These are phyloP conservation scores for Calliphora vicina DNA, from an alignment of 1,140 invertebrate genomes.

Conservation along the genomic window DNA sequence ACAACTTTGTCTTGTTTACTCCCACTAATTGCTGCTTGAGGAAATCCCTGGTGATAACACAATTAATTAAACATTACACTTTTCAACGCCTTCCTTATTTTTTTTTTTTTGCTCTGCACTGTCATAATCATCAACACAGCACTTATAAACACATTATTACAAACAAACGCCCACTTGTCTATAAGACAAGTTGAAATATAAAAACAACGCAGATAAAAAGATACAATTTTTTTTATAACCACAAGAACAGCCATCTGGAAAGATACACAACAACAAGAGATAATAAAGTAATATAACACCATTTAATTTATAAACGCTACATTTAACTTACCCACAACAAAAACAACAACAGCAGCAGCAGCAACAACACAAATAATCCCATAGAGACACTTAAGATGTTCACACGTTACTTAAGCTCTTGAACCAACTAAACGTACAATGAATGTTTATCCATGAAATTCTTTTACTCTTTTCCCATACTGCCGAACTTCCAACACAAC, in stretches of 20 bases:
- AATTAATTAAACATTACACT: neutral
- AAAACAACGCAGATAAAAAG: neutral
- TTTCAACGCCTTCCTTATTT: neutral
- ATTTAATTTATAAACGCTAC: constrained; percentile 18
- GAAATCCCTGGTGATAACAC: neutral
- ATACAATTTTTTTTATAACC: neutral
- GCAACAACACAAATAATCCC: constrained; percentile 43
- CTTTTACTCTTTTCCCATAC: neutral
- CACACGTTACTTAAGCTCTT: neutral
- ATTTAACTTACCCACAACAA: constrained; percentile 22
- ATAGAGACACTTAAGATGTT: constrained; percentile 24
- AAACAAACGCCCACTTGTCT: constrained; percentile 33
- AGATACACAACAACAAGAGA: constrained; percentile 19
- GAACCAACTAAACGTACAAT: neutral
- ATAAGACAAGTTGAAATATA: neutral
- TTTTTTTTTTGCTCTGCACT: neutral
- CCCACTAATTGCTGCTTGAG: neutral
- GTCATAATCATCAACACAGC: neutral
- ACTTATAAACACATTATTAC: constrained; percentile 21
- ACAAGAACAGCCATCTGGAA: constrained; percentile 16
- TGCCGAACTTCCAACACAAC: neutral
- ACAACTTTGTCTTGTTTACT: too few relatives aligned
- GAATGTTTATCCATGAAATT: neutral
- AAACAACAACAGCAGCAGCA: constrained; percentile 20
- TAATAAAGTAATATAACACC: constrained; percentile 15